Evolutionary conservation across 2,888 invertebrate genomes (phyloP), one percentile per base, ranked within the genome.

Genomic region (Cheilosia vulpina): DNA sequence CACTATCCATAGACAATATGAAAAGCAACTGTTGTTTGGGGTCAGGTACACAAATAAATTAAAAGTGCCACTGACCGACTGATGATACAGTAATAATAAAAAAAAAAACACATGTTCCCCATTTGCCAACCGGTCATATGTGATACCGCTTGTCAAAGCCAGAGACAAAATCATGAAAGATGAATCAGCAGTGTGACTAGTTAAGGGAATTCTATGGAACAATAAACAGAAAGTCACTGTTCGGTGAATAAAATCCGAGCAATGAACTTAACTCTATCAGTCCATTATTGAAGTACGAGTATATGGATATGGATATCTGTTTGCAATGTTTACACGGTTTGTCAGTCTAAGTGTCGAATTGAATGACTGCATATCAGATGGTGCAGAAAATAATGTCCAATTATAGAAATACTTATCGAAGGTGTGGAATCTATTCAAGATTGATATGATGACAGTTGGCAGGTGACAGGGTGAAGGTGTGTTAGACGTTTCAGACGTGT

Each of bases 171-270:
- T 43, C 17, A 45, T 3, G 57, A 57, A 58, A 45, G 4, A 69
- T 58, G 69, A 71, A 71, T 71, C 69, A 71, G 11, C 53, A 41
- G 11, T 13, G 38, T 27, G 41, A 66, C 5, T 17, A 57, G 45
- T 55, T 45, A 55, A 34, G 15, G 15, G 31, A 57, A 45, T 71
- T 71, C 52, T 41, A 24, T 71, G 24, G 43, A 65, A 73, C 52
- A 71, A 71, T 71, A 71, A 69, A 69, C 69, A 69, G 17, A 68
- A 34, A 41, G 60, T 24, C 2, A 17, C 24, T 53, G 34, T 45
- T 34, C 50, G 27, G 60, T 62, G 52, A 60, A 60, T 72, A 53
- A 43, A 7, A 58, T 41, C 50, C 57, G 75, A 76, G 50, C 66
- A 27, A 76, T 76, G 76, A 76, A 76, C 76, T 31, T 19, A 27